These are phyloP conservation scores for Lophotis ruficrista DNA, from an alignment of 2,113 vertebrate genomes.

Conservation along the genomic window DNA sequence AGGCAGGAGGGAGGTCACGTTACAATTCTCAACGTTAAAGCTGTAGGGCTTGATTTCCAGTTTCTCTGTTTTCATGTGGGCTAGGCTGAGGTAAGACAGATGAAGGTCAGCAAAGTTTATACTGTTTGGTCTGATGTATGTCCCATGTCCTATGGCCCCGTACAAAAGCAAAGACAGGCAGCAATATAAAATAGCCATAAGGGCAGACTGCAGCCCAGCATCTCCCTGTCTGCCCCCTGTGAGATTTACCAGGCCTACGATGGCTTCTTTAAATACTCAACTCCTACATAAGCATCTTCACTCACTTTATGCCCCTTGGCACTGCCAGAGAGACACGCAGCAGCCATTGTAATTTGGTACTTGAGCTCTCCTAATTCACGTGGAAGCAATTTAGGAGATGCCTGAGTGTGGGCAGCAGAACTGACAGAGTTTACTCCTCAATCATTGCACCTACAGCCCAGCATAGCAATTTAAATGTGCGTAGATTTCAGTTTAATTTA, in stretches of 20 bases:
- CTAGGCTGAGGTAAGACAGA: not conserved
- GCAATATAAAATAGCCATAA: accelerated
- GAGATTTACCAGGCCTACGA: not conserved
- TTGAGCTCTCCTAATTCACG: not conserved
- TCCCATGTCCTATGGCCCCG: not conserved
- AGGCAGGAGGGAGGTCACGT: not conserved
- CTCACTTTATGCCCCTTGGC: not conserved
- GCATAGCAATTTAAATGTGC: not conserved
- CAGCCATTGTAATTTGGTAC: not conserved
- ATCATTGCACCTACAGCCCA: not conserved
- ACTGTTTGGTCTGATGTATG: not conserved
- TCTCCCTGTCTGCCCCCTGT: not conserved
- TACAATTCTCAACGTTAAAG: not conserved
- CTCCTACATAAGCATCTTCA: not conserved
- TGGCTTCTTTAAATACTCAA: not conserved
- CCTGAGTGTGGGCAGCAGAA: not conserved
- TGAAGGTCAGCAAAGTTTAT: not conserved
- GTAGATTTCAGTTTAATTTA: not conserved
- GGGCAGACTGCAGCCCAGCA: not conserved
- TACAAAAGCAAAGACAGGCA: not conserved
- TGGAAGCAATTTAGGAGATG: not conserved
- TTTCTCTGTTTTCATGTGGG: not conserved
- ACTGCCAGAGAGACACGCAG: not conserved
- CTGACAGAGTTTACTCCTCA: not conserved
- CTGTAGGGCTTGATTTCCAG: not conserved